These are phyloP conservation scores for Polyploca ridens DNA, from an alignment of 2,888 invertebrate genomes.

Conservation along the genomic window DNA sequence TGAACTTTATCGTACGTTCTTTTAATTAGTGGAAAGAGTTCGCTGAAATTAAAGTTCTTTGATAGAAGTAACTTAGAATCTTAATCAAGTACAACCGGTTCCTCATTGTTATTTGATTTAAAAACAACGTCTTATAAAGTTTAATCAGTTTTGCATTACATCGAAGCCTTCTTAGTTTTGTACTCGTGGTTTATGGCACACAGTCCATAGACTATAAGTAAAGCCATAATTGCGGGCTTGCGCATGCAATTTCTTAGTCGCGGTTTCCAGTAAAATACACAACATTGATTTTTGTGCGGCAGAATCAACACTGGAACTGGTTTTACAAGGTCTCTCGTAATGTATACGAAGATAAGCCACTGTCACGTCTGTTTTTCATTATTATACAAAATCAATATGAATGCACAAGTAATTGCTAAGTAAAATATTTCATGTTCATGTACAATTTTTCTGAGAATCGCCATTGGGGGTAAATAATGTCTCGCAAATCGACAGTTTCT, in stretches of 20 bases:
- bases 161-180: neutral
- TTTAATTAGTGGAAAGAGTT: neutral
- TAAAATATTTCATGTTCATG: neutral
- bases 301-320: slow-evolving; percentile 19
- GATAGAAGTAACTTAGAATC: neutral
- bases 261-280: slow-evolving; percentile 7
- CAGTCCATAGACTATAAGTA: neutral
- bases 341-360: slow-evolving; percentile 22
- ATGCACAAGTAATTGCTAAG: neutral
- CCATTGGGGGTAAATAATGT: neutral
- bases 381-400: slow-evolving; percentile 12
- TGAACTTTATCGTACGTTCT: neutral
- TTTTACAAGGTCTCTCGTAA: slow-evolving; percentile 27
- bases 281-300: slow-evolving; percentile 17
- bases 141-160: neutral
- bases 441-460: neutral
- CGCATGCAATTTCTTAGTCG: neutral
- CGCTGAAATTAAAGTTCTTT: neutral
- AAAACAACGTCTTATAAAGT: neutral
- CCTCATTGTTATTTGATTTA: neutral
- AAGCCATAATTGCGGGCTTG: neutral
- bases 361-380: slow-evolving; percentile 7
- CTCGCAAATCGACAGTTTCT: neutral
- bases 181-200: neutral
- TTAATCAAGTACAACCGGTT: neutral